Percentiles rank a stretch among this genome's conserved stretches.
phyloP scores from a whole-genome alignment of 2,888 invertebrate genomes.

The Malthinus seriepunctatus region DNA sequence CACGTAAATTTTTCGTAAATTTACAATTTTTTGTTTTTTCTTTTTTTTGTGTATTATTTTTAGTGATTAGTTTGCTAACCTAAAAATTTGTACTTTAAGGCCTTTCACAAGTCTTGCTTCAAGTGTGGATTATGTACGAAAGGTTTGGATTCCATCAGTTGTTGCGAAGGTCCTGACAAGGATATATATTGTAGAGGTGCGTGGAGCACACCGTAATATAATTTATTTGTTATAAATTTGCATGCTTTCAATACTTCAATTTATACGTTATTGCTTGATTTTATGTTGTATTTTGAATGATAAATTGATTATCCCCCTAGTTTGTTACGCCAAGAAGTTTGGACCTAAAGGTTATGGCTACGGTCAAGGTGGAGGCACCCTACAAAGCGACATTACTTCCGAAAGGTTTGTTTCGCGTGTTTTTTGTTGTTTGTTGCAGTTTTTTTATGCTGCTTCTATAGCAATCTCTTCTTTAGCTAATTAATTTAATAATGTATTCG shows the following conservation, averaged over 20 bases:
- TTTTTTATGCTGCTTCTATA: not conserved
- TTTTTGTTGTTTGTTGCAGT: not conserved
- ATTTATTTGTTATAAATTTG: constrained; percentile 7
- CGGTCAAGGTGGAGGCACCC: constrained; percentile 93
- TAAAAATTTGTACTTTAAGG: constrained; percentile 60
- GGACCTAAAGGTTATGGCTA: constrained; percentile 98
- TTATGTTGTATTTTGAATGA: constrained; percentile 21
- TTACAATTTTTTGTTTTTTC: constrained; percentile 19
- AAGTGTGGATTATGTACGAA: constrained; percentile 88
- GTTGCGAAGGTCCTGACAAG: constrained; percentile 93
- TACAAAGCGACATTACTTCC: constrained; percentile 87
- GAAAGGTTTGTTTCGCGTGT: constrained; percentile 61
- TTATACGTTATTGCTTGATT: constrained; percentile 7
- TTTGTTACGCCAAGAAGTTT: constrained; percentile 96
- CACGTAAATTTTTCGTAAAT: constrained; percentile 19
- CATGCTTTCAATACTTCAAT: constrained; percentile 5
- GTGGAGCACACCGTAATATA: constrained; percentile 46
- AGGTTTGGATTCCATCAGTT: constrained; percentile 87
- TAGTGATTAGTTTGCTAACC: constrained; percentile 10
- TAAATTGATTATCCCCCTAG: constrained; percentile 55
- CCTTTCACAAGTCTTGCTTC: constrained; percentile 93
- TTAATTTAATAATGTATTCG: constrained; percentile 19
- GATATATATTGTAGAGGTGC: constrained; percentile 96
- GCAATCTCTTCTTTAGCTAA: constrained; percentile 8
- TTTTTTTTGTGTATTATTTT: constrained; percentile 5